Percentiles rank a stretch among this genome's conserved stretches.
Conservation (phyloP, 2,113 vertebrate species). For the Xenopus borealis region DNA sequence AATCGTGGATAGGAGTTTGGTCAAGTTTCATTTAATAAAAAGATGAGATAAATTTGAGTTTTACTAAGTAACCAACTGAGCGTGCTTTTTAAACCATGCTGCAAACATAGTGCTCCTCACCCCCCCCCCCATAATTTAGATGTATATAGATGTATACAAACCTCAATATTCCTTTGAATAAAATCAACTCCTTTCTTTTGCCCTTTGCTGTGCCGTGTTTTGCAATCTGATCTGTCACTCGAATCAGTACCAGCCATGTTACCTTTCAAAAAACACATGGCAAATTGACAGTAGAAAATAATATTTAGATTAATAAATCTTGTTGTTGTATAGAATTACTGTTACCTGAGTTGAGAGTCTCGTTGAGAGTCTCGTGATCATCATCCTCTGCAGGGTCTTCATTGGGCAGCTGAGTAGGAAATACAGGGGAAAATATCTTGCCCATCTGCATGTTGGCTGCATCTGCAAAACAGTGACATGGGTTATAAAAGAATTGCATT, state of each 20-base stretch:
- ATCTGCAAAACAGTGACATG: not conserved
- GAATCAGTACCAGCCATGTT: not conserved
- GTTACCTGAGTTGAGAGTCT: not conserved
- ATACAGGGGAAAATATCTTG: not conserved
- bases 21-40: no score
- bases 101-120: no score
- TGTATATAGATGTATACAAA: not conserved
- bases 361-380: not conserved
- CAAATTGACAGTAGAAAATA: no score
- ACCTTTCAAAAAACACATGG: not conserved
- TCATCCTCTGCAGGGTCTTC: not conserved
- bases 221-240: not conserved
- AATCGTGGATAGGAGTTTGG: no score
- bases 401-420: not conserved
- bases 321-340: no score
- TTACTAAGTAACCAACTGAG: no score
- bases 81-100: no score
- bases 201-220: not conserved
- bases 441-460: not conserved
- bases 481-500: no score
- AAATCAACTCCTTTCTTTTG: not conserved
- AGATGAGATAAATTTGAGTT: no score
- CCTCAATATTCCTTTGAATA: not conserved
- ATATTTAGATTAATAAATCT: no score
- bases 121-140: no score